phyloP scores from a whole-genome alignment of 2,113 vertebrate genomes.

The Scortum barcoo region DNA sequence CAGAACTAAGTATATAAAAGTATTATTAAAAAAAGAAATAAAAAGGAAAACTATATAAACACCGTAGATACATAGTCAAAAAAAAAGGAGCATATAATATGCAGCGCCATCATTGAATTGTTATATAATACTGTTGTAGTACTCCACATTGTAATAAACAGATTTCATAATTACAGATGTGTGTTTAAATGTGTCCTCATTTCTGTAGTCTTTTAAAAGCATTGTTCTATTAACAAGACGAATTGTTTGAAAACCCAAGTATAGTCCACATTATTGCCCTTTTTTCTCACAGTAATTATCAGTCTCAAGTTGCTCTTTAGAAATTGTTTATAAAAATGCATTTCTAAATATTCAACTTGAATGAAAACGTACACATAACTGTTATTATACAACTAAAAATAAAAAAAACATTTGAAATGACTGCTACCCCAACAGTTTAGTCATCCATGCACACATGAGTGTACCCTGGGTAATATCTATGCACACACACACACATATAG shows the following conservation, averaged over 20 bases:
- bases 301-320: not conserved
- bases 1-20: not conserved
- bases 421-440: conserved; percentile 45
- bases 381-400: conserved; percentile 29
- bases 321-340: not conserved
- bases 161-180: not conserved
- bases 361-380: conserved; percentile 32
- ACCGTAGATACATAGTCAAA: not conserved
- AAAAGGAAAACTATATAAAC: not conserved
- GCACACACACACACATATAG: conserved; percentile 38
- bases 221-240: not conserved
- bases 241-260: not conserved
- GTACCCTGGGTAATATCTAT: conserved; percentile 46
- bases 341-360: not conserved
- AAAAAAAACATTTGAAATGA: not conserved
- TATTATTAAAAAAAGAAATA: not conserved
- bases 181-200: not conserved
- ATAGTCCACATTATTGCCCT: not conserved
- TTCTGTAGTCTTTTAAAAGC: not conserved
- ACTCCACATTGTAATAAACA: conserved; percentile 3
- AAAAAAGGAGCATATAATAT: not conserved
- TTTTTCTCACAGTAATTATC: not conserved
- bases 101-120: not conserved
- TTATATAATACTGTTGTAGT: conserved; percentile 15
- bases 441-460: conserved; percentile 57